These are phyloP conservation scores for Oreohelix idahoensis DNA, from an alignment of 1,140 invertebrate species.

Conservation along the genomic window DNA sequence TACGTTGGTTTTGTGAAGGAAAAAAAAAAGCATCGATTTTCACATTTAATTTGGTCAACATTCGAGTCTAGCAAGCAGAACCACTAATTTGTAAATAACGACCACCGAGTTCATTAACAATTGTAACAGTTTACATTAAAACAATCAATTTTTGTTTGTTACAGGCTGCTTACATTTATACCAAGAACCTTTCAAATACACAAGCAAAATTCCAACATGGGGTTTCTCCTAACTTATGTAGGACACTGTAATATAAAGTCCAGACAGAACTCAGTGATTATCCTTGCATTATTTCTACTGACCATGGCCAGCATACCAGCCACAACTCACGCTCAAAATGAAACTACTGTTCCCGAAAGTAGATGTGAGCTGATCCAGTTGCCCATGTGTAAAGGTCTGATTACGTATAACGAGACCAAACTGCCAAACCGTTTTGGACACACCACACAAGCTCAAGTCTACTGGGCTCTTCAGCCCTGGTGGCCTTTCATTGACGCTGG, in stretches of 20 bases:
- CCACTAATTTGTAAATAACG: no score
- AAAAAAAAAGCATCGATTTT: no score
- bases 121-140: no score
- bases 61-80: no score
- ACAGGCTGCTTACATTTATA: no score
- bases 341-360: not conserved
- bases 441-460: constrained; percentile 44
- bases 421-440: constrained; percentile 50
- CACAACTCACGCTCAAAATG: not conserved
- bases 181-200: no score
- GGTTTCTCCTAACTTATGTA: not conserved
- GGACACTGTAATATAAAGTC: not conserved
- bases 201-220: no score
- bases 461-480: constrained; percentile 53
- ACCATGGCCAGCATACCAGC: not conserved
- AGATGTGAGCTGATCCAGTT: constrained; percentile 44
- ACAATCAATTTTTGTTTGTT: no score
- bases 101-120: no score
- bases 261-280: not conserved
- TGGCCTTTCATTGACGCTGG: constrained; percentile 55
- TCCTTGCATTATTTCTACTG: no score
- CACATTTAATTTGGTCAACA: no score
- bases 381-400: constrained; percentile 50
- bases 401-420: constrained; percentile 46
- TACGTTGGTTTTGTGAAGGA: no score